Evolutionary conservation across 1,140 invertebrate species (phyloP).

Genomic region (Pentalonia nigronervosa): DNA sequence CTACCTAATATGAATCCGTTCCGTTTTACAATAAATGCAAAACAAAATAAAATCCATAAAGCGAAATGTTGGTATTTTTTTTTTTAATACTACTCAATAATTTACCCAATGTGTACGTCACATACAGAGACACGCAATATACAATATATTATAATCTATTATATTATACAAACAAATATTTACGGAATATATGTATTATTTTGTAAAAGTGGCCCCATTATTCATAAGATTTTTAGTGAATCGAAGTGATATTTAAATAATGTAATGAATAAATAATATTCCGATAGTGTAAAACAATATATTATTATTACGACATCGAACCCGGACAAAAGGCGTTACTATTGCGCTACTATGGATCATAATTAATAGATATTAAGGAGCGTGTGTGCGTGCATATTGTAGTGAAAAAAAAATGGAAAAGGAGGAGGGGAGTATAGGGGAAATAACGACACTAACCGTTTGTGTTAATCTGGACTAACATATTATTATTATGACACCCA

Average conservation of each 20-base stretch:
- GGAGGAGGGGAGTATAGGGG: background rate
- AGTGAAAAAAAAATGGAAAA: background rate
- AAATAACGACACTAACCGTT: background rate
- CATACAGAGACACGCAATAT: background rate
- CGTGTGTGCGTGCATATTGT: background rate
- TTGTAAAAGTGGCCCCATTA: background rate
- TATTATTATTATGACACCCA: background rate
- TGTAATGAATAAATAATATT: background rate
- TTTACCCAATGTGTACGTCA: background rate
- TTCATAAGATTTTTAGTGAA: background rate
- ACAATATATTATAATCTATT: background rate
- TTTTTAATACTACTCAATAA: background rate
- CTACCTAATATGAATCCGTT: background rate
- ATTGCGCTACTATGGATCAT: background rate
- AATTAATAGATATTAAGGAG: background rate
- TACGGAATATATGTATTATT: background rate
- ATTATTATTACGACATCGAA: background rate
- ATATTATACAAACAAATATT: background rate
- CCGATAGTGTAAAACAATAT: background rate
- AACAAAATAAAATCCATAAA: background rate
- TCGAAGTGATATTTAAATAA: background rate
- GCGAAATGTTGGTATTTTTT: background rate
- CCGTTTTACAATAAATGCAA: background rate
- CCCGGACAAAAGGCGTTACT: background rate
- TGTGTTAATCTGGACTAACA: background rate